These are phyloP conservation scores for Poecile atricapillus DNA, from an alignment of 2,113 vertebrate genomes.

Conservation along the genomic window DNA sequence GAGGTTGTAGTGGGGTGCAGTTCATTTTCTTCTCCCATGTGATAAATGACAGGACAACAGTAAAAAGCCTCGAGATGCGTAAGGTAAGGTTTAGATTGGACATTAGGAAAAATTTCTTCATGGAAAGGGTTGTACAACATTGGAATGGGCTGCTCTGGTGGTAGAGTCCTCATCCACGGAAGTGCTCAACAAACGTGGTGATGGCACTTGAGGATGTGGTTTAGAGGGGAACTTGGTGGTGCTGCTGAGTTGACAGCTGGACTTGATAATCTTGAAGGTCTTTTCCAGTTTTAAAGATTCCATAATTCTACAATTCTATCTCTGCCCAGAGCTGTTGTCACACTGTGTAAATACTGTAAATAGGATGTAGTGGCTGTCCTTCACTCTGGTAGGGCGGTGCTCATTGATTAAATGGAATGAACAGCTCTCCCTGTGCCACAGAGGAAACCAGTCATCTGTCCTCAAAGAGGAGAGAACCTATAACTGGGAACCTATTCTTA, in stretches of 20 bases:
- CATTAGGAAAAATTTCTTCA: background rate
- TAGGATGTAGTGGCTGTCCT: accelerated
- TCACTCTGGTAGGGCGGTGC: background rate
- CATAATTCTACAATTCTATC: background rate
- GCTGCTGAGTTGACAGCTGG: background rate
- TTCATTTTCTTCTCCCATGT: background rate
- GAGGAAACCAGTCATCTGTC: background rate
- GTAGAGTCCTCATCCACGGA: background rate
- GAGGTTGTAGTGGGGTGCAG: background rate
- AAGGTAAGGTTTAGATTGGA: background rate
- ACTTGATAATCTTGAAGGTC: background rate
- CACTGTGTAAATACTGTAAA: background rate
- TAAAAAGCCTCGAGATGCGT: background rate
- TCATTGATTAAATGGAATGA: accelerated
- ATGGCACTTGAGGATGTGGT: background rate
- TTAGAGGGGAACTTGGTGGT: background rate
- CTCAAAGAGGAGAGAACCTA: background rate
- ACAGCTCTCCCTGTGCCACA: background rate
- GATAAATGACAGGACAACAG: background rate
- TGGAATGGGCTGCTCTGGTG: accelerated
- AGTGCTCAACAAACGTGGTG: accelerated
- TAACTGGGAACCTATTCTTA: accelerated
- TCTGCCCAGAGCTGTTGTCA: background rate
- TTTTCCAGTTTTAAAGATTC: background rate
- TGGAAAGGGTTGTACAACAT: background rate